Evolutionary conservation across 1,140 invertebrate species (phyloP).

Genomic region (Drosophila suzukii): DNA sequence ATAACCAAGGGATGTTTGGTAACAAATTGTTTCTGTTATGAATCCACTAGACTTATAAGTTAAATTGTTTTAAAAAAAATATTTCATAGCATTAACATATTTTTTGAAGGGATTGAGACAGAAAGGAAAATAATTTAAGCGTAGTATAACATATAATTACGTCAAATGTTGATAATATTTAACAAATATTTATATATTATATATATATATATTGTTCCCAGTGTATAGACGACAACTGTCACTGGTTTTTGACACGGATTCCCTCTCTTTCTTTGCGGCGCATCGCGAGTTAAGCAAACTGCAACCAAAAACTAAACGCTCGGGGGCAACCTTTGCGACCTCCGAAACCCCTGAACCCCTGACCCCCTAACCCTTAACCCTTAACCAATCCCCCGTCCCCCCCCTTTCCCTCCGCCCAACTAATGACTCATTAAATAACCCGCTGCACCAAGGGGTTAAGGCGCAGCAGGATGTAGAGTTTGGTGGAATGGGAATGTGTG

Average conservation of each 20-base stretch:
- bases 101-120: too few species aligned
- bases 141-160: too few species aligned
- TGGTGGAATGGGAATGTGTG: slow-evolving; percentile 28
- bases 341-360: slow-evolving; percentile 4
- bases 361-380: not conserved
- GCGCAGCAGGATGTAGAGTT: not conserved
- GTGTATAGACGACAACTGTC: slow-evolving; percentile 65
- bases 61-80: too few species aligned
- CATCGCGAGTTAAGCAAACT: slow-evolving; percentile 23
- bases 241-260: slow-evolving; percentile 72
- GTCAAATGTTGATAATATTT: too few species aligned
- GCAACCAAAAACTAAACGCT: slow-evolving; percentile 53
- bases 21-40: too few species aligned
- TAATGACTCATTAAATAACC: slow-evolving; percentile 81
- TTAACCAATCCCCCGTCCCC: not conserved
- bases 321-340: slow-evolving; percentile 47
- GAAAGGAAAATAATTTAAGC: too few species aligned
- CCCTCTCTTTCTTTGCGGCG: slow-evolving; percentile 7
- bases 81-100: too few species aligned
- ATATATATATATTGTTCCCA: too few species aligned
- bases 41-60: too few species aligned
- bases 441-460: slow-evolving; percentile 52
- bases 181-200: too few species aligned
- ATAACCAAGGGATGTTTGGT: too few species aligned
- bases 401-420: slow-evolving; percentile 2